phyloP scores from a whole-genome alignment of 2,797 vertebrate genomes.

The Chloroceryle inda region DNA sequence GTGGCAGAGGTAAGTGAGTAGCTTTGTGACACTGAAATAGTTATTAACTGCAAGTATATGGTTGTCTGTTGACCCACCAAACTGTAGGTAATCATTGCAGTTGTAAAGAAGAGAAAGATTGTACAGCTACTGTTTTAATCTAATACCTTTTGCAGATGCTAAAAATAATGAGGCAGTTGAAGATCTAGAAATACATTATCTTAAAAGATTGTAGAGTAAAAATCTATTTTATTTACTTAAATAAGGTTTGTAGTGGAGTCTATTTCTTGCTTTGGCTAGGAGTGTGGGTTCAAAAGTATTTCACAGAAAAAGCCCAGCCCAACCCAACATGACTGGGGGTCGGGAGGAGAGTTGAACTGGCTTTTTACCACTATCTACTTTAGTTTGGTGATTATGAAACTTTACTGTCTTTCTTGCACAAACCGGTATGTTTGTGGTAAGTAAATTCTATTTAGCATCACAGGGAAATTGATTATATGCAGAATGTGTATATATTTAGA shows the following conservation, averaged over 20 bases:
- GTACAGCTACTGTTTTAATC: not conserved
- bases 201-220: not conserved
- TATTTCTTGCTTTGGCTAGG: not conserved
- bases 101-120: not conserved
- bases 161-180: not conserved
- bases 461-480: not conserved
- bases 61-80: not conserved
- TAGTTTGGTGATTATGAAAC: not conserved
- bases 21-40: not conserved
- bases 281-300: not conserved
- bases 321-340: not conserved
- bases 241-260: not conserved
- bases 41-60: not conserved
- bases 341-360: not conserved
- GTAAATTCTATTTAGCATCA: not conserved
- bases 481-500: not conserved
- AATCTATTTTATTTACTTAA: not conserved
- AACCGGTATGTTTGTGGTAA: not conserved
- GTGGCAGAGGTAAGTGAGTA: not conserved
- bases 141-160: not conserved
- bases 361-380: not conserved
- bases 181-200: not conserved
- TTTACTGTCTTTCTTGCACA: not conserved
- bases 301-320: not conserved
- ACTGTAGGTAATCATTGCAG: not conserved